Evolutionary conservation across 2,113 vertebrate species (phyloP), one percentile per base, ranked within the genome.

Genomic region (Pygoscelis adeliae): DNA sequence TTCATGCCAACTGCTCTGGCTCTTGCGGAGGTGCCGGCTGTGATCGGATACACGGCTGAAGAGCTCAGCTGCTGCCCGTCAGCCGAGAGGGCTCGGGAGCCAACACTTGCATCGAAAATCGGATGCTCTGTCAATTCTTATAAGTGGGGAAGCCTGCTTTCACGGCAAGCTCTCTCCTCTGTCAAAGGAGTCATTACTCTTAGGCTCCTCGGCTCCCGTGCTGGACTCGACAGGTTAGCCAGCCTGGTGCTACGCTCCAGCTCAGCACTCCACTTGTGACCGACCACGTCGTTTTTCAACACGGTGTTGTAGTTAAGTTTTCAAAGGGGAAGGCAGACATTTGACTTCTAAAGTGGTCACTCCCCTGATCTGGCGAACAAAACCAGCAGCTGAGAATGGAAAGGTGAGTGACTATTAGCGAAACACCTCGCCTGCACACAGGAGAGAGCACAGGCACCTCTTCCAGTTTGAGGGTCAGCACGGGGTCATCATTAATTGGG

Each of bases 401-500:
- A 9, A 27, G 63, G 21, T 2, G 32, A 20, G 69, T 0, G 22
- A 32, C 34, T 3, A 8, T 1, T 5, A 53, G 55, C 0, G 0
- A 3, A 65, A 14, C 30, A 1, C 53, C 63, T 14, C 1, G 10
- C 27, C 83, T 2, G 40, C 49, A 5, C 8, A 0, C 0, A 1
- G 17, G 5, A 42, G 26, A 38, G 58, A 30, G 18, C 5, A 8
- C 16, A 7, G 50, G 50, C 20, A 18, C 23, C 42, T 6, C 4
- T 5, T 15, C n/a, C 56, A 10, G 3, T 1, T 1, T 3, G 21
- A n/a, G 56, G 34, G 20, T 2, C 70, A 30, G 82, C 36, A 7
- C 0, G 5, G 47, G 52, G 4, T 4, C 9, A 1, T 1, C 4
- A 1, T 30, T 40, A 4, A 32, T 0, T 6, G 34, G 42, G 58